Conservation (phyloP, 2,888 invertebrate species). For the Hydrotaea diabolus region DNA sequence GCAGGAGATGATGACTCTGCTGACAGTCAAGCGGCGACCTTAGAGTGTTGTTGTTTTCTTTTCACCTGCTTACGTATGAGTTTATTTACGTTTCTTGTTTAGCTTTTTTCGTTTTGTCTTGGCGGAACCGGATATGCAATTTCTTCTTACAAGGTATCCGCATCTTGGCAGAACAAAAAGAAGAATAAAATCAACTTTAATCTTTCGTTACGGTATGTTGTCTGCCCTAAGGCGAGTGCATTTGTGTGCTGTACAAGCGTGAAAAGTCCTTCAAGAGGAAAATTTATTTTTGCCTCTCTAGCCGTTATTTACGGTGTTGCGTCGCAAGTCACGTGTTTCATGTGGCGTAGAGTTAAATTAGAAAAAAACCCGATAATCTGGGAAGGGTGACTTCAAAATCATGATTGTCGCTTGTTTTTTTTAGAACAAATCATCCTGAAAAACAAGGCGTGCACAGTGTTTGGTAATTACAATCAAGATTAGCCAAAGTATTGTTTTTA, state of each 20-base stretch:
- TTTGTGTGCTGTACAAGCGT: constrained; percentile 54
- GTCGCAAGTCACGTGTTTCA: constrained; percentile 54
- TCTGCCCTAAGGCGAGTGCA: too few relatives aligned
- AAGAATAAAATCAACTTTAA: constrained; percentile 38
- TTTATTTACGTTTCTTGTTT: constrained; percentile 25
- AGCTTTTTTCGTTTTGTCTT: constrained; percentile 28
- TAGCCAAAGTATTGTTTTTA: too few relatives aligned
- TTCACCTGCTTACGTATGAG: constrained; percentile 35
- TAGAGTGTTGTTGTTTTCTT: constrained; percentile 12
- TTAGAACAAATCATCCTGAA: neutral
- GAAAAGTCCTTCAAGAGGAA: constrained; percentile 69
- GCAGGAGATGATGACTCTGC: constrained; percentile 56
- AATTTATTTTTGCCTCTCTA: constrained; percentile 61
- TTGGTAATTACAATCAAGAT: too few relatives aligned
- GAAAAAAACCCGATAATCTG: neutral
- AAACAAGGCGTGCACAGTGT: neutral
- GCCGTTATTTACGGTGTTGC: neutral
- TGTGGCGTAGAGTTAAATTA: constrained; percentile 28
- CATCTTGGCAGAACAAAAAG: neutral
- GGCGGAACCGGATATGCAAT: constrained; percentile 61
- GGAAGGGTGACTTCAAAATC: constrained; percentile 64
- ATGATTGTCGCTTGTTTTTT: constrained; percentile 50
- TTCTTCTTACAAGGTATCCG: constrained; percentile 31
- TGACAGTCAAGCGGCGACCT: constrained; percentile 51
- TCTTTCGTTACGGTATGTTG: constrained; percentile 57